phyloP scores from a whole-genome alignment of 1,140 invertebrate species.

The Drosophila repletoides region DNA sequence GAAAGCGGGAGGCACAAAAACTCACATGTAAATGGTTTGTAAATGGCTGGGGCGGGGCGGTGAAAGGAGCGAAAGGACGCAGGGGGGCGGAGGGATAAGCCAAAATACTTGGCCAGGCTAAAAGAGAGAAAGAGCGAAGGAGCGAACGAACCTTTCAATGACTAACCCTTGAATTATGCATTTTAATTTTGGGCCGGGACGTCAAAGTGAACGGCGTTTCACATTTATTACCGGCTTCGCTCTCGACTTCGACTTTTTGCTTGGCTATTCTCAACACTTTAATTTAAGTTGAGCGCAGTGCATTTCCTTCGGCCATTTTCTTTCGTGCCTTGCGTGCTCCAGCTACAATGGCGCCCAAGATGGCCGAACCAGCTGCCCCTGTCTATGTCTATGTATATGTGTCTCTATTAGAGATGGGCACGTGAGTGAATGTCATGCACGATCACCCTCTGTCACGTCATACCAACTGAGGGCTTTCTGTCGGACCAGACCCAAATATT shows the following conservation, averaged over 20 bases:
- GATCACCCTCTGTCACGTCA: too few relatives aligned
- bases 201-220: constrained; percentile 61
- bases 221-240: constrained; percentile 77
- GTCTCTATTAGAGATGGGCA: too few relatives aligned
- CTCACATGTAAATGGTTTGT: constrained; percentile 66
- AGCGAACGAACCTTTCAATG: constrained; percentile 16
- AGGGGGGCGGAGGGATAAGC: too few relatives aligned
- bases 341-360: constrained; percentile 40
- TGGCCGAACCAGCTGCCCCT: constrained; percentile 18
- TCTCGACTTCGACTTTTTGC: too few relatives aligned
- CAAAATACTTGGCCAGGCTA: too few relatives aligned
- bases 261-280: constrained; percentile 71
- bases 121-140: background rate
- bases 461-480: too few relatives aligned
- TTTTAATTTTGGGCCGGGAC: constrained; percentile 66
- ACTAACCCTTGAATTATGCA: constrained; percentile 70
- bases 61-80: background rate
- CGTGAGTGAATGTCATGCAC: too few relatives aligned
- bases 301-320: constrained; percentile 31
- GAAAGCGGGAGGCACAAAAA: background rate
- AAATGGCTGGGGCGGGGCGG: constrained; percentile 7
- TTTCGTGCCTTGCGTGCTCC: constrained; percentile 12
- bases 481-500: too few relatives aligned
- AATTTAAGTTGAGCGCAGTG: constrained; percentile 58
- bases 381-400: constrained; percentile 5